phyloP scores from a whole-genome alignment of 2,888 invertebrate genomes.

The Choreutis nemorana region DNA sequence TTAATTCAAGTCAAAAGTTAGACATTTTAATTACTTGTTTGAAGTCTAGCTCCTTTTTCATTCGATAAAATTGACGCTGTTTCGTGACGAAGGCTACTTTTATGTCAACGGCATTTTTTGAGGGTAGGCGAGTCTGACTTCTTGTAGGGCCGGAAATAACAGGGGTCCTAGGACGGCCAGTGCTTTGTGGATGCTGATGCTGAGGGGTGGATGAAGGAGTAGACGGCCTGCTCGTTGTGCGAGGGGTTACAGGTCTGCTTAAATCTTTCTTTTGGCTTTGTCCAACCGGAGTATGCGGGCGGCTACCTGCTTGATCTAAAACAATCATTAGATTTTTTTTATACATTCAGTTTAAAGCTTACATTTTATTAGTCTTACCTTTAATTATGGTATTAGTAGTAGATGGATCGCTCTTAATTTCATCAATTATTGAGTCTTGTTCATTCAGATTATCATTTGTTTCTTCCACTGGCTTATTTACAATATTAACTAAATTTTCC shows the following conservation, averaged over 20 bases:
- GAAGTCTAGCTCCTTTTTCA: constrained; percentile 54
- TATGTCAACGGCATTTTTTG: too few species aligned
- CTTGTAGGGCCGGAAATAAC: constrained; percentile 14
- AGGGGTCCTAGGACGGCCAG: constrained; percentile 33
- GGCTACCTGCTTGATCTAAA: constrained; percentile 23
- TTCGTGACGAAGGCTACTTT: constrained; percentile 26
- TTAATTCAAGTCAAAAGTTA: too few species aligned
- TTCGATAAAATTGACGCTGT: constrained; percentile 31
- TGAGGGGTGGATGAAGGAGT: constrained; percentile 24
- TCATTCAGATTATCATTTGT: too few species aligned
- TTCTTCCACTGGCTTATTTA: too few species aligned
- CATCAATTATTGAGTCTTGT: too few species aligned
- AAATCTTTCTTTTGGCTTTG: too few species aligned
- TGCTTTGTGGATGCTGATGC: constrained; percentile 10
- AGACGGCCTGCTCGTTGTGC: constrained; percentile 23
- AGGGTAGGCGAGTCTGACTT: constrained; percentile 3
- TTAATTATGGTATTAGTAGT: too few species aligned
- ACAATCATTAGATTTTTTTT: too few species aligned
- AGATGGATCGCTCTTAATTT: too few species aligned
- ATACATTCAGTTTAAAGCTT: too few species aligned
- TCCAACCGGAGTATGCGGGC: constrained; percentile 41
- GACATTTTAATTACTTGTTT: constrained; percentile 51
- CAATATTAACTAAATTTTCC: too few species aligned
- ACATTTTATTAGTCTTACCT: too few species aligned
- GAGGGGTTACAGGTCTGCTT: constrained; percentile 37